Percentiles rank a stretch among this genome's conserved stretches.
Conservation (phyloP, 2,797 vertebrate genomes). For the Mionectes olivaceus region DNA sequence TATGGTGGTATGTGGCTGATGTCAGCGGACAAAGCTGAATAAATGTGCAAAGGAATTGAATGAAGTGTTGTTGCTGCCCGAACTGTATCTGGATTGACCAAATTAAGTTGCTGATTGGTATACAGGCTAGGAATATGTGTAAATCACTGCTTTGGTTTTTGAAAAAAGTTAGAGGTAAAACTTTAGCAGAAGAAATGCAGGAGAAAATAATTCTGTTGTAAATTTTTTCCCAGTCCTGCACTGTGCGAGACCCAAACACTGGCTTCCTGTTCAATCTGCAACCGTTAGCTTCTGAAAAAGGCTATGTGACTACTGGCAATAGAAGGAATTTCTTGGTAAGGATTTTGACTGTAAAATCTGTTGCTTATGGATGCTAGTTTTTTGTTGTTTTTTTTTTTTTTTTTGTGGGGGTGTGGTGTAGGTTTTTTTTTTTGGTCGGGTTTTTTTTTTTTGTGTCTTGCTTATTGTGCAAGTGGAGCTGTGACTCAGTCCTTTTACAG, state of each 20-base stretch:
- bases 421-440: background rate
- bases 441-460: background rate
- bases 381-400: background rate
- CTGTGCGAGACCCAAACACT: constrained; percentile 87
- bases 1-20: background rate
- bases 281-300: constrained; percentile 77
- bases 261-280: constrained; percentile 90
- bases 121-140: background rate
- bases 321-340: constrained; percentile 87
- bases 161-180: background rate
- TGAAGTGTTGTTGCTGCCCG: background rate
- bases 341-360: background rate
- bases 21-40: background rate
- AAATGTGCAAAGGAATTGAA: background rate
- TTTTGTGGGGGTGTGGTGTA: background rate
- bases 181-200: background rate
- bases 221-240: constrained; percentile 81
- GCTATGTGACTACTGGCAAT: constrained; percentile 78
- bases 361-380: background rate
- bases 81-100: background rate
- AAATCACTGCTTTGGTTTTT: background rate
- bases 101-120: background rate
- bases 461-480: background rate
- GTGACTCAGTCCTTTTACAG: background rate
- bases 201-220: background rate